Percentiles rank a stretch among this genome's conserved stretches.
Conservation (phyloP, 2,888 invertebrate genomes). For the Melipona beecheii region DNA sequence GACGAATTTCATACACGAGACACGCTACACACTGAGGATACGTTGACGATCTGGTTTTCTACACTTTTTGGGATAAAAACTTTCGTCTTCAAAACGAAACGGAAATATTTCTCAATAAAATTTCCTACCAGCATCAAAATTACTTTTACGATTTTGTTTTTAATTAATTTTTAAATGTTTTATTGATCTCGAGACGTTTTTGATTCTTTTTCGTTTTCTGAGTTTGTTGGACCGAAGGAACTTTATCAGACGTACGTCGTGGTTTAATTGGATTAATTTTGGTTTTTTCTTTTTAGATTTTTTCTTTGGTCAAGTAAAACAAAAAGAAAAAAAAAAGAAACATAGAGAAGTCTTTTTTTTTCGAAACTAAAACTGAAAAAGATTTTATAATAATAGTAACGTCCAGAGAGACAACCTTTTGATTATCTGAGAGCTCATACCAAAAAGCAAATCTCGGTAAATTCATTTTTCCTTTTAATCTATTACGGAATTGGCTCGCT, state of each 20-base stretch:
- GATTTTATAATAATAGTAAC: background rate
- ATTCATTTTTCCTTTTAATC: background rate
- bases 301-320: background rate
- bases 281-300: background rate
- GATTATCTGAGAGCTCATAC: background rate
- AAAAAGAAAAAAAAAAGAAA: background rate
- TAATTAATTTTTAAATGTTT: conserved; percentile 5
- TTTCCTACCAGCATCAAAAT: background rate
- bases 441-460: conserved; percentile 28
- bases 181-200: conserved; percentile 5
- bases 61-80: background rate
- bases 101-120: background rate
- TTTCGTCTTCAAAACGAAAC: background rate
- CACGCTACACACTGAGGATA: background rate
- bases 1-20: background rate
- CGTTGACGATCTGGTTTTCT: conserved; percentile 8
- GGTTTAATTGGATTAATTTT: background rate
- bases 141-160: conserved; percentile 8
- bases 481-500: background rate
- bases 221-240: background rate
- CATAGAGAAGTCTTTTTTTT: background rate
- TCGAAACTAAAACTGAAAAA: background rate
- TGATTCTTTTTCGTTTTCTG: background rate
- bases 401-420: background rate
- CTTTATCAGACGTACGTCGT: background rate